Evolutionary conservation across 2,797 vertebrate species (phyloP), one percentile per base, ranked within the genome.

Genomic region (Florisuga fusca): DNA sequence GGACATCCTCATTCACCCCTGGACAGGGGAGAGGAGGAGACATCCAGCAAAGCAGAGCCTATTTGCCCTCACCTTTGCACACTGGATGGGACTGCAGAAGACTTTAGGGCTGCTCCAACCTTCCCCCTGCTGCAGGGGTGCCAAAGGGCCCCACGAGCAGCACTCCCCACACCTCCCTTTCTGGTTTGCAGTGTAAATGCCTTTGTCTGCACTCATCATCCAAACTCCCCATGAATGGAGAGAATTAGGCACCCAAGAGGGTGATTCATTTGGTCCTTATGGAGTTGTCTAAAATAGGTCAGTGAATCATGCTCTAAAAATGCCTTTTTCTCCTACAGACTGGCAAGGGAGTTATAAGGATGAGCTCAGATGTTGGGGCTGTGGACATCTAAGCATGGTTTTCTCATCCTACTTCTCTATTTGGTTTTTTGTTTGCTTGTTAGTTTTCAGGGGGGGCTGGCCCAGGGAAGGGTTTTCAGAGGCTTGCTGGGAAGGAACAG

Each of bases 271-370:
- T 83, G 69, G 89, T 83, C 93, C 78, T 92, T 75, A 71, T 59
- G 62, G 85, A 83, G 82, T 53, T 92, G 90, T 89, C 86, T 83
- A 58, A 83, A 92, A 89, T 33, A 89, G 90, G 93, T 92, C 90
- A 94, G 57, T 94, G 90, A 94, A 67, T 92, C 90, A 92, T 25
- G 31, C 58, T 87, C 86, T 83, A 92, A 87, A 94, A 92, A 71
- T 71, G 86, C 78, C 63, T 79, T 86, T 86, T 83, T 92, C 58
- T 92, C 68, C 73, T 78, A 33, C 67, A 34, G 68, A 66, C 43
- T 21, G 83, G 58, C 48, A 79, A 71, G 57, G 68, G 36, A 46
- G 43, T 48, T 75, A 86, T 58, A 75, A 75, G 58, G 62, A 62
- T 75, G 77, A 79, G 77, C 73, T 92, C 63, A 61, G 77, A 71